Conservation (phyloP, 2,797 vertebrate genomes). For the Sciurus carolinensis region DNA sequence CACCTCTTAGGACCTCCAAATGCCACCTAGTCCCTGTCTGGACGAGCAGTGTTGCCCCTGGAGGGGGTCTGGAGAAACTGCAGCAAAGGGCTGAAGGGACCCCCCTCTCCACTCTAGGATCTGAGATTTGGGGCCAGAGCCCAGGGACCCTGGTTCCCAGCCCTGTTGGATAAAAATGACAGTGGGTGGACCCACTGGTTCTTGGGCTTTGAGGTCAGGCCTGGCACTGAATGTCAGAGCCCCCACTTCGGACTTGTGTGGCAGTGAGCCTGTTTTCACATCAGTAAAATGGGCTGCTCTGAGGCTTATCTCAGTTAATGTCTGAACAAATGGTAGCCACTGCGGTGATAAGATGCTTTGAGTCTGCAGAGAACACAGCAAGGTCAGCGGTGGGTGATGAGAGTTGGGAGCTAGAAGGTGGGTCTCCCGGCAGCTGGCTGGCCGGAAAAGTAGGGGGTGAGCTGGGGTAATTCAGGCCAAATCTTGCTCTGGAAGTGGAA, state of each 20-base stretch:
- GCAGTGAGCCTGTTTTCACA: constrained; percentile 4
- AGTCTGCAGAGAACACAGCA: background rate
- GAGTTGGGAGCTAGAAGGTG: background rate
- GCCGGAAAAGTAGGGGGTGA: background rate
- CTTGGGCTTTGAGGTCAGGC: background rate
- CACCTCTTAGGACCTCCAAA: background rate
- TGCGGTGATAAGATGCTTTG: background rate
- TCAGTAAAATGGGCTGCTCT: background rate
- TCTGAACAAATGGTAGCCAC: background rate
- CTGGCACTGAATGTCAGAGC: background rate
- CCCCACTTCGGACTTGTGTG: background rate
- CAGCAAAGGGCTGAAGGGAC: background rate
- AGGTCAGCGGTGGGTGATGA: background rate
- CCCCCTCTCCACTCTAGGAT: background rate
- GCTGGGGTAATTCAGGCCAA: background rate
- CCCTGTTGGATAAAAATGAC: background rate
- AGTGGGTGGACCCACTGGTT: background rate
- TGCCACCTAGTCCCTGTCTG: background rate
- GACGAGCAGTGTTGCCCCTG: background rate
- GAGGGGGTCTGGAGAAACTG: background rate
- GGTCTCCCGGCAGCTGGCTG: background rate
- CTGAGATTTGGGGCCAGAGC: background rate
- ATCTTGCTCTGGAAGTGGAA: background rate
- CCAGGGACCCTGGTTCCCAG: background rate
- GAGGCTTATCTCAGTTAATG: background rate